phyloP scores from a whole-genome alignment of 2,113 vertebrate species.

The Sebastes fasciatus region DNA sequence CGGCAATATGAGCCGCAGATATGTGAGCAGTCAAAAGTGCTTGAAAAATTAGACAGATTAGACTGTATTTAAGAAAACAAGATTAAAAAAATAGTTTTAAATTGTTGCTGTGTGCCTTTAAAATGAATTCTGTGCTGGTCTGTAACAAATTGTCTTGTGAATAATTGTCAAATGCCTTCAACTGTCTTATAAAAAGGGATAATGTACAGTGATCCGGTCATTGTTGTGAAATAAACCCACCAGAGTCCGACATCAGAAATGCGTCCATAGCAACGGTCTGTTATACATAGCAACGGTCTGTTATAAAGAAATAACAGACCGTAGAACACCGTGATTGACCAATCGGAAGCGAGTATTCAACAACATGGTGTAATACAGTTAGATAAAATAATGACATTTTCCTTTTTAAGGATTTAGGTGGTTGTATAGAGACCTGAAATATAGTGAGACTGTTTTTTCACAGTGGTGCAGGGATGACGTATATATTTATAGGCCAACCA shows the following conservation, averaged over 20 bases:
- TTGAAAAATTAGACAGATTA: slow-evolving; percentile 13
- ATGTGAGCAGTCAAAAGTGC: slow-evolving; percentile 10
- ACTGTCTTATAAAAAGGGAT: not conserved
- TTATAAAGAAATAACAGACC: no score
- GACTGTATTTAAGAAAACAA: slow-evolving; percentile 8
- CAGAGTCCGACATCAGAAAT: no score
- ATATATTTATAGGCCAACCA: no score
- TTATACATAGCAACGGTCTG: no score
- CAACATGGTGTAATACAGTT: not conserved
- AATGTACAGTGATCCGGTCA: no score
- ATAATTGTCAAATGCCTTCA: not conserved
- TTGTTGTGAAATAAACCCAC: no score
- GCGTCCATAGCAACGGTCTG: no score
- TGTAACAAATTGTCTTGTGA: not conserved
- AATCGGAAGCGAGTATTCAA: no score
- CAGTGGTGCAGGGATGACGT: no score
- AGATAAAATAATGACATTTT: not conserved
- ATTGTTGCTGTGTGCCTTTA: not conserved
- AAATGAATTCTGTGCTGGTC: not conserved
- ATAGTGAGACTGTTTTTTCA: not conserved
- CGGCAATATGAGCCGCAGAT: slow-evolving; percentile 15
- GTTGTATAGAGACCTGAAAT: not conserved
- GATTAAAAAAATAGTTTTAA: not conserved
- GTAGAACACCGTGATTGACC: no score
- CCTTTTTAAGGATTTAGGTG: not conserved